phyloP scores from a whole-genome alignment of 1,140 invertebrate genomes.

The Achroia grisella region DNA sequence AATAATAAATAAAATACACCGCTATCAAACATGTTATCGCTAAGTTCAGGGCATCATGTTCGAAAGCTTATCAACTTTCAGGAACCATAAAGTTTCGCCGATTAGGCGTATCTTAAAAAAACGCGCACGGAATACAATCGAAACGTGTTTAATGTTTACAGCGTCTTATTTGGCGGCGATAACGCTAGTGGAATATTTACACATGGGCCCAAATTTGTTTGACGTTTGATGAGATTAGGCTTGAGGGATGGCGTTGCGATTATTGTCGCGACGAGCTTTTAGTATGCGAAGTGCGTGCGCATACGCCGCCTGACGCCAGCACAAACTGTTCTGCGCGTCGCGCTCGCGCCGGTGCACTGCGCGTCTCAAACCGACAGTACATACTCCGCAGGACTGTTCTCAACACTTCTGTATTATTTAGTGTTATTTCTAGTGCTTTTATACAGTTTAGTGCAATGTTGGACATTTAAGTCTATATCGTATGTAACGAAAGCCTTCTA shows the following conservation, averaged over 20 bases:
- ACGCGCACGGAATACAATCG: conserved; percentile 37
- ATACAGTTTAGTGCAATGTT: conserved; percentile 55
- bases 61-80: conserved; percentile 23
- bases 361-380: conserved; percentile 26
- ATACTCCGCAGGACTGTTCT: conserved; percentile 31
- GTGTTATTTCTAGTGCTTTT: conserved; percentile 43
- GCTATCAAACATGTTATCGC: not conserved
- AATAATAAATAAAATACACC: too few species aligned
- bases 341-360: conserved; percentile 26
- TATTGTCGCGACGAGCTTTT: conserved; percentile 52
- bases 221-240: conserved; percentile 51
- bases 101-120: conserved; percentile 36
- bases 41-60: not conserved
- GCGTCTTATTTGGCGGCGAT: conserved; percentile 51
- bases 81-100: conserved; percentile 21
- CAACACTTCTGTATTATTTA: conserved; percentile 38
- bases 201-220: conserved; percentile 48
- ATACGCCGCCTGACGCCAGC: conserved; percentile 58
- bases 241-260: conserved; percentile 47
- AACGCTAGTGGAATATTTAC: conserved; percentile 53
- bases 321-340: conserved; percentile 18
- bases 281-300: conserved; percentile 66
- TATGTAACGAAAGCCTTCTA: conserved; percentile 2
- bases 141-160: conserved; percentile 39
- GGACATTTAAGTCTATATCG: conserved; percentile 13